Percentiles rank a stretch among this genome's conserved stretches.
phyloP scores from a whole-genome alignment of 2,888 invertebrate species.

The Lepidochitona cinerea region DNA sequence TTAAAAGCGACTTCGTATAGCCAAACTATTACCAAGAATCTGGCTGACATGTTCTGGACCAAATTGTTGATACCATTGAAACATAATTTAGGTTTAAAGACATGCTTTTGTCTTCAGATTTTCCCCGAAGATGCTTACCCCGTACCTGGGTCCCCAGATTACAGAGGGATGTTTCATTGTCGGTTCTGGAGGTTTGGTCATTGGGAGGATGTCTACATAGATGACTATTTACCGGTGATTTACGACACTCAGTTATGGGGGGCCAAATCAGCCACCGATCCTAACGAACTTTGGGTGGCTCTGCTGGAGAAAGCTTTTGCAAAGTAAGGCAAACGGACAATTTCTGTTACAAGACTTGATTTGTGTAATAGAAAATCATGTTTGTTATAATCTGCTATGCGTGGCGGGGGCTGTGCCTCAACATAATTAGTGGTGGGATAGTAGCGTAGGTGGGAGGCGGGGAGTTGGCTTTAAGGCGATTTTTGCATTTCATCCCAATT shows the following conservation, averaged over 20 bases:
- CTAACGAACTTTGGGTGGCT: constrained; percentile 63
- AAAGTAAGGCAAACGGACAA: constrained; percentile 56
- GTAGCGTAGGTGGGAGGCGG: no score
- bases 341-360: no score
- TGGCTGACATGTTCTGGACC: no score
- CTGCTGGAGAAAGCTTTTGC: constrained; percentile 66
- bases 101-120: neutral
- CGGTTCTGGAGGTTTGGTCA: constrained; percentile 61
- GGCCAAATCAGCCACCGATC: constrained; percentile 54
- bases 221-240: constrained; percentile 58
- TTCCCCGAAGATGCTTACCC: constrained; percentile 50
- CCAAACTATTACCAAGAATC: no score
- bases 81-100: neutral
- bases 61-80: no score
- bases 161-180: constrained; percentile 56
- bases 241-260: constrained; percentile 48
- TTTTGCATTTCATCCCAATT: no score
- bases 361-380: no score
- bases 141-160: constrained; percentile 30
- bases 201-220: constrained; percentile 61
- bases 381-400: no score
- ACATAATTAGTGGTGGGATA: no score
- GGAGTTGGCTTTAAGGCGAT: no score
- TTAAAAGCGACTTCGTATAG: no score
- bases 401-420: no score